phyloP scores from a whole-genome alignment of 2,888 invertebrate species.

The Sesia bembeciformis region DNA sequence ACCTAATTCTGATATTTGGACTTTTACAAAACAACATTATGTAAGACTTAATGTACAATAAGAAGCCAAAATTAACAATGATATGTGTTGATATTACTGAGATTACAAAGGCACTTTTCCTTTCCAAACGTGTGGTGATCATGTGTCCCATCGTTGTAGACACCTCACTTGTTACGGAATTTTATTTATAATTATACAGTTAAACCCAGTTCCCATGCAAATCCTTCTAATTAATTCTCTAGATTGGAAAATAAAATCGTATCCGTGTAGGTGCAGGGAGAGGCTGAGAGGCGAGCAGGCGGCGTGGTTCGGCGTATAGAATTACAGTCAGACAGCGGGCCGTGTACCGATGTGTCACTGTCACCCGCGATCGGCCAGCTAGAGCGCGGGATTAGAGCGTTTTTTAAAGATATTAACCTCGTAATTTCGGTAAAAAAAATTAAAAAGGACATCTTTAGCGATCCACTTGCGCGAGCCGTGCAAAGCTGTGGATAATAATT shows the following conservation, averaged over 20 bases:
- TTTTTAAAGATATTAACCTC: slow-evolving; percentile 60
- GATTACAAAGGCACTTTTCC: too few relatives aligned
- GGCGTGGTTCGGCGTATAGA: slow-evolving; percentile 40
- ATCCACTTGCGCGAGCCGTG: too few relatives aligned
- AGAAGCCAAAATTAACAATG: too few relatives aligned
- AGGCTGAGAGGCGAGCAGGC: slow-evolving; percentile 12
- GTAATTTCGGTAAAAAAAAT: slow-evolving; percentile 26
- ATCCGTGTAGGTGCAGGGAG: slow-evolving; percentile 17
- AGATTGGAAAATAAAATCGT: slow-evolving; percentile 51
- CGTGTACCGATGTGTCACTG: slow-evolving; percentile 75
- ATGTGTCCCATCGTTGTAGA: too few relatives aligned
- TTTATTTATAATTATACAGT: neutral
- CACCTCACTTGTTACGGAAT: too few relatives aligned
- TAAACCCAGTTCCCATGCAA: neutral
- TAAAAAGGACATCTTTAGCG: neutral
- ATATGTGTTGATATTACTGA: too few relatives aligned
- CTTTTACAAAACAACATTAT: too few relatives aligned
- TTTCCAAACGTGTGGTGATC: too few relatives aligned
- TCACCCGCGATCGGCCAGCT: slow-evolving; percentile 55
- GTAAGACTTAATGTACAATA: too few relatives aligned
- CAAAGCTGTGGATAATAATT: too few relatives aligned
- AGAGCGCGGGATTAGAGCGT: slow-evolving; percentile 53
- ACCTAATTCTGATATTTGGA: too few relatives aligned
- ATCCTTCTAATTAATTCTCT: slow-evolving; percentile 18
- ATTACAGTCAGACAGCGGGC: slow-evolving; percentile 66